Evolutionary conservation across 2,888 invertebrate genomes (phyloP), one percentile per base, ranked within the genome.

Genomic region (Platycheirus albimanus): DNA sequence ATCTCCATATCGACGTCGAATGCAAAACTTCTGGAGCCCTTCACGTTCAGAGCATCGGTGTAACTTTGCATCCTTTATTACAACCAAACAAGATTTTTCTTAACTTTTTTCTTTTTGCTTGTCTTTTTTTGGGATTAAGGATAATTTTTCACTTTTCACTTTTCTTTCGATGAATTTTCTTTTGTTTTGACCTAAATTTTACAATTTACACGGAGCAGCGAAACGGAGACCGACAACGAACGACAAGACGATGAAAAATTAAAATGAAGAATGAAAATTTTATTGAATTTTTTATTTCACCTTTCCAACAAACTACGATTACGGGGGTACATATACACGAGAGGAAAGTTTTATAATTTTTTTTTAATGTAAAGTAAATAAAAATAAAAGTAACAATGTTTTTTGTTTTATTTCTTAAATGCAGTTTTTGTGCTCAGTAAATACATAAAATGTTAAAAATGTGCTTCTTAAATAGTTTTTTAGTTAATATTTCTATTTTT

Each of bases 1-100:
- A 90, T 89, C 86, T 90, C 91, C 87, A 91, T 89, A 85, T 91
- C 91, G 36, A 89, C 88, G 86, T 91, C 91, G 84, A 91, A 91
- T 61, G 90, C 90, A 85, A 90, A 91, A 86, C 89, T 90, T 76
- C 89, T 88, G 67, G 88, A 89, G 51, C 90, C 80, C 41, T 84
- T 84, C 63, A 87, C 88, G 80, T 87, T 89, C 24, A 89, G 80
- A 85, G 89, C 89, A 87, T 90, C 89, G 56, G 88, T 87, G 86
- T 90, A 90, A 85, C 87, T 89, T 87, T 89, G 89, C 89, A 89
- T 89, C 61, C 76, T 81, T 49, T 47, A 54, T 19, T 45, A 19
- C 33, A 30, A n/a, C n/a, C n/a, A n/a, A 66, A 43, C 41, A 24
- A 1, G 11, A 41, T 15, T 15, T 13, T 6, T 11, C 52, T 52